Evolutionary conservation across 2,888 invertebrate genomes (phyloP).

Genomic region (Cerceris rybyensis): DNA sequence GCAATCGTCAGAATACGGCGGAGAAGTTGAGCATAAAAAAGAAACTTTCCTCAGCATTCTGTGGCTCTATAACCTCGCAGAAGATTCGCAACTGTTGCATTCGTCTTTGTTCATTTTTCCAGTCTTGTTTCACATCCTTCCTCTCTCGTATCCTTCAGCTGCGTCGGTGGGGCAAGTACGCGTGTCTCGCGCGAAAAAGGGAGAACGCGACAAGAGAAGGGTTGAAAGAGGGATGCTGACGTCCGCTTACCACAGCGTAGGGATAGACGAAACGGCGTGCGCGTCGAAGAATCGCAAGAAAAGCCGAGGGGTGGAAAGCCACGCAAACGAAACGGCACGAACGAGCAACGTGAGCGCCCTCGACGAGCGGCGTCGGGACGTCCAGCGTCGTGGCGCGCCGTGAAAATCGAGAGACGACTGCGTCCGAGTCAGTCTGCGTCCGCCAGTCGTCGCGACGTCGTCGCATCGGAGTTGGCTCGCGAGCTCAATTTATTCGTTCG

Average conservation of each 20-base stretch:
- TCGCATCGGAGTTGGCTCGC: conserved; percentile 42
- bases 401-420: conserved; percentile 55
- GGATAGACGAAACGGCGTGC: conserved; percentile 41
- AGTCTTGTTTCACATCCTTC: conserved; percentile 45
- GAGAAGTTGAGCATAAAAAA: conserved; percentile 26
- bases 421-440: conserved; percentile 71
- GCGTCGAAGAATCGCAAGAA: conserved; percentile 55
- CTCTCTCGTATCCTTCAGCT: conserved; percentile 23
- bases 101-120: conserved; percentile 49
- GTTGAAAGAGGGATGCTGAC: background rate
- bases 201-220: conserved; percentile 23
- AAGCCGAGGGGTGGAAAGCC: conserved; percentile 44
- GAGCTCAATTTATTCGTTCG: background rate
- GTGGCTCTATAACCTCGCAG: background rate
- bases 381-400: conserved; percentile 62
- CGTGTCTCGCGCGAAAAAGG: conserved; percentile 17
- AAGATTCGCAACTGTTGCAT: conserved; percentile 54
- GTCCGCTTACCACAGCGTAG: conserved; percentile 20
- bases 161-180: conserved; percentile 2
- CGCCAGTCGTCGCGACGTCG: conserved; percentile 72
- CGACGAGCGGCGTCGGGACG: conserved; percentile 60
- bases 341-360: conserved; percentile 50
- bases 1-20: conserved; percentile 19
- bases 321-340: conserved; percentile 33
- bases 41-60: conserved; percentile 21